Percentiles rank a stretch among this genome's conserved stretches.
Conservation (phyloP, 2,113 vertebrate species). For the Scalopus aquaticus region DNA sequence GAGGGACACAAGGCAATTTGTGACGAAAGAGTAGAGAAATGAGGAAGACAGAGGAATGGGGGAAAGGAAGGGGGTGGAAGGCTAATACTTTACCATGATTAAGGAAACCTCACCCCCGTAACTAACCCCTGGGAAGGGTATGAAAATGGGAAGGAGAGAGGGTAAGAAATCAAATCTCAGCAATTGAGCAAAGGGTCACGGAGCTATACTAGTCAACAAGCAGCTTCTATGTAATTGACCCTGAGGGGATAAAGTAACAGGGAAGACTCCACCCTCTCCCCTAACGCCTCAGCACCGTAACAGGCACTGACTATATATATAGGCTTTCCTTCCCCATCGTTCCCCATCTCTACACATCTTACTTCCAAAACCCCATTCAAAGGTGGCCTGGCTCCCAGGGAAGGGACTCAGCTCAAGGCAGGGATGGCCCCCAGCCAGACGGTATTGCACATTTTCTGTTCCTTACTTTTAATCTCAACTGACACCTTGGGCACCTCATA, state of each 20-base stretch:
- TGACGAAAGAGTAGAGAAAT: slow-evolving; percentile 38
- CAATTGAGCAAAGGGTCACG: slow-evolving; percentile 57
- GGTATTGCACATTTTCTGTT: slow-evolving; percentile 82
- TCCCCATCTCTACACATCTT: slow-evolving; percentile 1
- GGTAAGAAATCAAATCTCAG: slow-evolving; percentile 58
- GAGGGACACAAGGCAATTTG: slow-evolving; percentile 56
- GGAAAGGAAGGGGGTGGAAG: background rate
- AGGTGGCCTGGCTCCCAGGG: slow-evolving; percentile 65
- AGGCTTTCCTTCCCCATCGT: slow-evolving; percentile 24
- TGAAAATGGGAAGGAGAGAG: background rate
- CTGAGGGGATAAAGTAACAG: slow-evolving; percentile 48
- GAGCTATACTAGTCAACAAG: slow-evolving; percentile 57
- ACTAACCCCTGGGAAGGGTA: slow-evolving; percentile 47
- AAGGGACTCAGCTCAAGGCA: slow-evolving; percentile 66
- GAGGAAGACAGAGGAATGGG: background rate
- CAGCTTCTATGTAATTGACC: slow-evolving; percentile 65
- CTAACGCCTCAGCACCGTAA: slow-evolving; percentile 19
- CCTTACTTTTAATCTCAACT: slow-evolving; percentile 76
- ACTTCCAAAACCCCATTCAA: slow-evolving; percentile 58
- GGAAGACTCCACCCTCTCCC: slow-evolving; percentile 46
- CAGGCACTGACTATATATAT: slow-evolving; percentile 10
- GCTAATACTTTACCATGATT: slow-evolving; percentile 77
- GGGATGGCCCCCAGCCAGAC: slow-evolving; percentile 63
- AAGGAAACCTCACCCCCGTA: slow-evolving; percentile 45
- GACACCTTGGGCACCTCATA: slow-evolving; percentile 74